Percentiles rank a stretch among this genome's conserved stretches.
Evolutionary conservation across 2,888 invertebrate species (phyloP).

Genomic region (Entomobrya proxima): DNA sequence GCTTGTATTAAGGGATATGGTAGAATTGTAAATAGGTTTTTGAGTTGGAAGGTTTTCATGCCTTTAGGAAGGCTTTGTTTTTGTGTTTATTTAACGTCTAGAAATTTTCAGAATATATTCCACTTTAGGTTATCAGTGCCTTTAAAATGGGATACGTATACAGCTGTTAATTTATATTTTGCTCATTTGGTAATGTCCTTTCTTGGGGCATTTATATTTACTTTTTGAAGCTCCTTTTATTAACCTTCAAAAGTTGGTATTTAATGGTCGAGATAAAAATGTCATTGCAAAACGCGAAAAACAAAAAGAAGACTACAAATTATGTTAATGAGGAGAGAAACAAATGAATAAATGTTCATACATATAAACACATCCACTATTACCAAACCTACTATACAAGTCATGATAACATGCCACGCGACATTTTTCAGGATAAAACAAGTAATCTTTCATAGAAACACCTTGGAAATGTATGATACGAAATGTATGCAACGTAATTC

Average conservation of each 20-base stretch:
- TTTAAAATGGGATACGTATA: neutral
- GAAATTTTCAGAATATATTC: slow-evolving; percentile 65
- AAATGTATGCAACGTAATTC: no score
- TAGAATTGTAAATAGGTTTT: slow-evolving; percentile 61
- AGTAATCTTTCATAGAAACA: no score
- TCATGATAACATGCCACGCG: no score
- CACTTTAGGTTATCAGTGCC: slow-evolving; percentile 29
- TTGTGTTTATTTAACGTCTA: slow-evolving; percentile 64
- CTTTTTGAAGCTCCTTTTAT: neutral
- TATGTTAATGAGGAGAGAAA: no score
- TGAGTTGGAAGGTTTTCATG: slow-evolving; percentile 68
- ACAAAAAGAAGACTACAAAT: no score
- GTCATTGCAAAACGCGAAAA: no score
- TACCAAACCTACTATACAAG: no score
- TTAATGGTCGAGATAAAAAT: no score
- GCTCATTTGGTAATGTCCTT: neutral
- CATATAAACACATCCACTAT: no score
- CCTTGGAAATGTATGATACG: no score
- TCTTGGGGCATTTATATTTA: neutral
- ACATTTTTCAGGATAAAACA: no score
- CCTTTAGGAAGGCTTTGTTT: slow-evolving; percentile 68
- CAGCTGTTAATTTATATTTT: neutral
- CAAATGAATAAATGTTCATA: no score
- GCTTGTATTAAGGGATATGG: slow-evolving; percentile 75
- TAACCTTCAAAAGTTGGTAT: neutral